These are phyloP conservation scores for Conchocele bisecta DNA, from an alignment of 2,888 invertebrate genomes.

Conservation along the genomic window DNA sequence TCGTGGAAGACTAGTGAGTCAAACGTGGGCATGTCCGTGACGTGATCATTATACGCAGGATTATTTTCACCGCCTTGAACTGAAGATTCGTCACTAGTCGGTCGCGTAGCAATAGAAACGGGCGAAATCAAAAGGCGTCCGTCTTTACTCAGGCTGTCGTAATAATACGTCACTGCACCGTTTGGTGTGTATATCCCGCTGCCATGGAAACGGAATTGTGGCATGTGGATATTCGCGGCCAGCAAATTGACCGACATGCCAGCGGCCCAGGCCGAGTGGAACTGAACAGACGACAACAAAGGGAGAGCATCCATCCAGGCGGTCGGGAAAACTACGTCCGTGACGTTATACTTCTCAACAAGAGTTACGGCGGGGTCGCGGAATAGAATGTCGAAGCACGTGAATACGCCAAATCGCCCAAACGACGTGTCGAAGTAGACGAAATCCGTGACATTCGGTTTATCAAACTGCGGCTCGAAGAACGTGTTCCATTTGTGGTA, in stretches of 20 bases:
- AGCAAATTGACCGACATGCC: constrained; percentile 87
- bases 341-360: constrained; percentile 83
- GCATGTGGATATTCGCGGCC: constrained; percentile 89
- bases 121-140: constrained; percentile 61
- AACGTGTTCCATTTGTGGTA: constrained; percentile 85
- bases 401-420: constrained; percentile 86
- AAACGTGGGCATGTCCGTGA: constrained; percentile 21
- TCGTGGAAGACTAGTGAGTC: constrained; percentile 58
- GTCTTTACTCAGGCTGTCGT: constrained; percentile 30
- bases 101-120: no score
- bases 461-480: constrained; percentile 83
- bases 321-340: constrained; percentile 79
- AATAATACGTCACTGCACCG: constrained; percentile 58
- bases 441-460: constrained; percentile 61
- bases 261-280: constrained; percentile 89
- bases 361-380: constrained; percentile 87
- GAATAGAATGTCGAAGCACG: constrained; percentile 93
- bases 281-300: constrained; percentile 71
- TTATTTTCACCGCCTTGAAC: no score
- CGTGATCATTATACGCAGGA: neutral
- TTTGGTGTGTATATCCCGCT: constrained; percentile 88
- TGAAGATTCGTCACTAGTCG: no score
- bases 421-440: constrained; percentile 74
- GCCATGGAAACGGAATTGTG: constrained; percentile 85
- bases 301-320: constrained; percentile 93